Base-by-base conservation (phyloP, 2,113 vertebrate genomes). In the Eurystomus gularis region DNA sequence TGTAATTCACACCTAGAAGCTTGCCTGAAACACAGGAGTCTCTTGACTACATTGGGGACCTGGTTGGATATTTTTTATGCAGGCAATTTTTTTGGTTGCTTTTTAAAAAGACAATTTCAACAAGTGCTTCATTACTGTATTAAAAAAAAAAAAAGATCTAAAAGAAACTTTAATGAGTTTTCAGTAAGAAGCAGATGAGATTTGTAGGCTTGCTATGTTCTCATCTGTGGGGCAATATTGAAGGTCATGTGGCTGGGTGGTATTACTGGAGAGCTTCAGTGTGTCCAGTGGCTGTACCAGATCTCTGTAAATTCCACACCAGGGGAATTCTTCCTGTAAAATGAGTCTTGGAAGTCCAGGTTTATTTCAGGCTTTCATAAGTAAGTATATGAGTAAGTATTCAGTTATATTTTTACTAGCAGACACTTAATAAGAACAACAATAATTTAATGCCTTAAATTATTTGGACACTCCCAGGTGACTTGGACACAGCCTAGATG, bases 71-170 rank as follows among this genome's bases (percentile, higher is more conserved):
- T 26, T 62, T 55, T 76, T 20, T 33, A 3, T 46, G 19, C 3
- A 55, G 31, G 5, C 10, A 26, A 3, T n/a, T 7, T 37, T 4
- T 23, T 23, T 18, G 35, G 23, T 5, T 62, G 7, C 37, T 60
- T 9, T 61, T 4, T 21, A 11, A 23, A 49, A 68, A 58, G 9
- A 37, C 2, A 6, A 14, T 75, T 70, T 93, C 21, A 51, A 5
- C 12, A 75, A 66, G 19, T 37, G 4, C 3, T 82, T 82, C 10
- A 46, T 85, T 35, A 73, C 2, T 9, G 6, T 46, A 28, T 7
- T 33, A 1, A 2, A 14, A 7, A 6, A 18, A n/a, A 31, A 61
- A 37, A n/a, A 42, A 9, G 0, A 10, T 51, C 40, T 28, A 25
- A n/a, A 86, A 37, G 3, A 48, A 58, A 62, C 14, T 7, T 35